Base-by-base conservation (phyloP, 35 echinoderm and acorn worm genomes). In the Eucidaris tribuloides region DNA sequence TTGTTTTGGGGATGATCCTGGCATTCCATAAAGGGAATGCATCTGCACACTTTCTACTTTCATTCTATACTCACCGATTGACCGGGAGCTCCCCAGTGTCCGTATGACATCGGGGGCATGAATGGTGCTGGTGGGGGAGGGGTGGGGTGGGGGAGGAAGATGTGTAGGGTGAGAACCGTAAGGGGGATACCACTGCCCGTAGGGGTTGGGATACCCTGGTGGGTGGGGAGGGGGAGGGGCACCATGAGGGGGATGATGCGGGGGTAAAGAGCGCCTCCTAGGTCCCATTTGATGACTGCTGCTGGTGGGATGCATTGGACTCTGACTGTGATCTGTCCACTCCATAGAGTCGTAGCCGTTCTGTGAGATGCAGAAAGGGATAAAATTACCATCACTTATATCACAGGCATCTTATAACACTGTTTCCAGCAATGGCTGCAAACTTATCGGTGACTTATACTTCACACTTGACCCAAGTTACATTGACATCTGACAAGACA, bases 321-420 rank as follows among this genome's bases (percentile, higher is more conserved):
- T 89, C 45, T 78, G 86, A 37, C 56, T 80, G 38, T 85, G 84
- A 48, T 81, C 88, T 57, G 55, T 42, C 37, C 46, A 93, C 4
- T 99, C 96, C 82, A 93, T 88, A n/a, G 96, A 96, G 40, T 96
- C 93, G 85, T 87, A 91, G 18, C 84, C 93, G 80, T 91, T 91
- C 93, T 96, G 80, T 55, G 57, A n/a, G n/a, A n/a, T n/a, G n/a
- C n/a, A n/a, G n/a, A n/a, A n/a, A n/a, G n/a, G n/a, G n/a, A n/a
- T n/a, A n/a, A n/a, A n/a, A n/a, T n/a, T n/a, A n/a, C n/a, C n/a
- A n/a, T n/a, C n/a, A n/a, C n/a, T n/a, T n/a, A n/a, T n/a, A n/a
- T n/a, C n/a, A n/a, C n/a, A n/a, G n/a, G n/a, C n/a, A n/a, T n/a
- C n/a, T n/a, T n/a, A n/a, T n/a, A n/a, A n/a, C n/a, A n/a, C n/a